Base-by-base conservation (phyloP, 2,113 vertebrate genomes). In the Copsychus sechellarum region DNA sequence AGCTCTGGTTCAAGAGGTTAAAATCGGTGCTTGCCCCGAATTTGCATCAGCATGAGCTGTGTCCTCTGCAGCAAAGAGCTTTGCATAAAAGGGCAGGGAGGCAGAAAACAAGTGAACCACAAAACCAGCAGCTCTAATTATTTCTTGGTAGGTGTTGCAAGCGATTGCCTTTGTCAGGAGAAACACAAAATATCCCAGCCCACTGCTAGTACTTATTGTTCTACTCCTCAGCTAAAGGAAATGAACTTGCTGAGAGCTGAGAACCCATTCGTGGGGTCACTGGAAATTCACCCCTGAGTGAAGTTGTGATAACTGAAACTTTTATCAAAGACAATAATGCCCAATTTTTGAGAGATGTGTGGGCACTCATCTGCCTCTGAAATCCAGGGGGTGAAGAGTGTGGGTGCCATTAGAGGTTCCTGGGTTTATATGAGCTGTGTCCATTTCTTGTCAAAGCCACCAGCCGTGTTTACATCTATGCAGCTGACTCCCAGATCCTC, bases 21-120 rank as follows among this genome's bases (percentile, higher is more conserved):
- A 78, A 51, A 29, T 51, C 16, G 53, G 17, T 62, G 53, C 43
- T 54, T n/a, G 25, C 58, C 40, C n/a, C 26, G 3, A 43, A 16
- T 82, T 88, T 86, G 72, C 86, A 62, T 50, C 4, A 23, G 58
- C 47, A 19, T 1, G 0, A 51, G 76, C 80, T 54, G 42, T 60
- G 14, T 18, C 66, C 66, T 81, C 84, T 36, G 48, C 64, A 42
- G 81, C 74, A 69, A 28, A 85, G 62, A 67, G 58, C 38, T 94
- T 48, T 84, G 56, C 69, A 47, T 81, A 58, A 90, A 91, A 81
- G 60, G 56, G 69, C 50, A 90, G 81, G 28, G 29, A 65, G 57
- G 65, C 56, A 81, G 70, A 95, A 91, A 96, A 92, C 70, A 92
- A 58, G 54, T 2, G n/a, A 95, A 90, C 88, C 88, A 69, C 76